These are phyloP conservation scores for Plagodis pulveraria DNA, from an alignment of 2,888 invertebrate species.

Conservation along the genomic window DNA sequence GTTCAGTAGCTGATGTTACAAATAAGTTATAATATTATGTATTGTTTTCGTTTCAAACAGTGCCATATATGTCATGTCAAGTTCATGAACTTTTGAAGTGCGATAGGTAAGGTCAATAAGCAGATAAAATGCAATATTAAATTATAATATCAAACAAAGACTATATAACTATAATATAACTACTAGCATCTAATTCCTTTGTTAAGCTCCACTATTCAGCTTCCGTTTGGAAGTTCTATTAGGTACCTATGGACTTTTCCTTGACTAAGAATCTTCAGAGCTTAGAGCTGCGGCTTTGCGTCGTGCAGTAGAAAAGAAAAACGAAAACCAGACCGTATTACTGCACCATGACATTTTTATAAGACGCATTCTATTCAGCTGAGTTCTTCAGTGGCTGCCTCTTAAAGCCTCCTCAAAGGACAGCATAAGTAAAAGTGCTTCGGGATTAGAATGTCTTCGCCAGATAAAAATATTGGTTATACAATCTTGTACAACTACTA, in stretches of 20 bases:
- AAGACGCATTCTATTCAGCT: not conserved
- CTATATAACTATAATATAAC: not conserved
- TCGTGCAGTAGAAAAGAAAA: constrained; percentile 21
- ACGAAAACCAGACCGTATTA: constrained; percentile 17
- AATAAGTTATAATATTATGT: no score
- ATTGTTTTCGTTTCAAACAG: no score
- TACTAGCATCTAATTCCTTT: not conserved
- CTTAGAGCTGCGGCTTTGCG: constrained; percentile 20
- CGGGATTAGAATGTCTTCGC: no score
- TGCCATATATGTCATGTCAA: constrained; percentile 39
- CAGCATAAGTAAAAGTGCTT: no score
- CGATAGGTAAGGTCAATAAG: constrained; percentile 27
- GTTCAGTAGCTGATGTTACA: no score
- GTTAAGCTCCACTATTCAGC: constrained; percentile 7
- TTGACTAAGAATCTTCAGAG: constrained; percentile 28
- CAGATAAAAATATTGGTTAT: no score
- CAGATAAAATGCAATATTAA: constrained; percentile 22
- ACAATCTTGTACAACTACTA: no score
- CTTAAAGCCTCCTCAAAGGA: no score
- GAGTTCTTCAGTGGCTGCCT: no score
- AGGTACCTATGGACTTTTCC: constrained; percentile 14
- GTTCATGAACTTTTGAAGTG: constrained; percentile 49
- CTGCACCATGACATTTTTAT: constrained; percentile 8
- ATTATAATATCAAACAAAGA: not conserved
- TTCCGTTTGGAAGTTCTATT: constrained; percentile 20